Evolutionary conservation across 2,113 vertebrate genomes (phyloP).

Genomic region (Silurus asotus): DNA sequence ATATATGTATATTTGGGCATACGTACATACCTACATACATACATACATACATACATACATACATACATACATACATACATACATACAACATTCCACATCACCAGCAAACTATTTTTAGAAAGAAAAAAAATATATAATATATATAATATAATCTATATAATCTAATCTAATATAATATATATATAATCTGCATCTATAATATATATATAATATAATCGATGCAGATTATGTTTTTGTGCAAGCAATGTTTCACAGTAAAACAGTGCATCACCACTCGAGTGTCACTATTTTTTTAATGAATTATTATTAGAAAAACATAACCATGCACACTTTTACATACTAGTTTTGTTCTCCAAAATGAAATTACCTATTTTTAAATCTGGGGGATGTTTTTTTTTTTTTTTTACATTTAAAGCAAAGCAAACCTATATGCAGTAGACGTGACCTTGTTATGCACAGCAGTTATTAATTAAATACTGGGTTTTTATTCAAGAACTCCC

Average conservation of each 20-base stretch:
- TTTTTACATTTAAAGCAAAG: background rate
- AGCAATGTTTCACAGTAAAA: background rate
- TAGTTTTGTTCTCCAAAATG: background rate
- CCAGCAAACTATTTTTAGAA: background rate
- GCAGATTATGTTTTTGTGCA: background rate
- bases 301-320: background rate
- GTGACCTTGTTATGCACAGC: background rate
- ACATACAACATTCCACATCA: no score
- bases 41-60: no score
- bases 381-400: background rate
- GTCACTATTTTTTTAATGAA: background rate
- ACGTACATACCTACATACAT: no score
- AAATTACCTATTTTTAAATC: background rate
- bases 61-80: no score
- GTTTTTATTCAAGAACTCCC: conserved; percentile 23
- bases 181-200: no score
- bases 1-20: no score
- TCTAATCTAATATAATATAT: no score
- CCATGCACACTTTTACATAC: background rate
- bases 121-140: no score
- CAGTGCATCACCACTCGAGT: background rate
- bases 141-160: no score
- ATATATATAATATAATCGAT: background rate
- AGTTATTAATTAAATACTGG: conserved; percentile 24
- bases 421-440: background rate